A percentile compares a stretch with the other conserved stretches of the same genome.
Conservation (phyloP, 2,888 invertebrate genomes). For the Chymomyza amoena region DNA sequence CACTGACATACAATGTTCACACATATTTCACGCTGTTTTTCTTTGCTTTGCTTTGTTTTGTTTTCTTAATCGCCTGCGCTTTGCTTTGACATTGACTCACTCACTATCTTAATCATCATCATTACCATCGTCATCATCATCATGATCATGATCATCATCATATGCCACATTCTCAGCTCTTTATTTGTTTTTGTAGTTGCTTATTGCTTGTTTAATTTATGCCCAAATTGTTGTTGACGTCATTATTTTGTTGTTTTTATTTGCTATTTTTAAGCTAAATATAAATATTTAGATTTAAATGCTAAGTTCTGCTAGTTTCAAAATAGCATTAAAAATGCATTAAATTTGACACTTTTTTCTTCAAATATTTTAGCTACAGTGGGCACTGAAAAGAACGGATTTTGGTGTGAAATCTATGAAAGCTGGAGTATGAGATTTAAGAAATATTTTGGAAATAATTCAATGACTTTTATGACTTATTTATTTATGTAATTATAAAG, state of each 20-base stretch:
- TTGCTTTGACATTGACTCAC: not conserved
- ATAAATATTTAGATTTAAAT: not conserved
- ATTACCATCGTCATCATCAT: too few species aligned
- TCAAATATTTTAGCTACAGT: too few species aligned
- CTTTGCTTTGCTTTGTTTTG: not conserved
- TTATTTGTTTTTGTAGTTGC: constrained; percentile 25
- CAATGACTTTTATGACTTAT: too few species aligned
- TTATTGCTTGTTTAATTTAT: constrained; percentile 42
- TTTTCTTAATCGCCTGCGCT: constrained; percentile 1
- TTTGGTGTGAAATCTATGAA: too few species aligned
- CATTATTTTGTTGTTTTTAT: constrained; percentile 17
- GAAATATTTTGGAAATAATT: too few species aligned
- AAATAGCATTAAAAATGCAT: not conserved
- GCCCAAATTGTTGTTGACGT: constrained; percentile 50
- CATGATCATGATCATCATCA: not conserved
- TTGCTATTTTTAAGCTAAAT: not conserved
- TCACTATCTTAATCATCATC: not conserved
- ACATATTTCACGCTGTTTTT: constrained; percentile 2
- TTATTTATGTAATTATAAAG: too few species aligned
- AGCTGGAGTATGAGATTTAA: too few species aligned
- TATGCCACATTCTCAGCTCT: not conserved
- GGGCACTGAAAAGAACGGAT: too few species aligned
- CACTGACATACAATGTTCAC: not conserved
- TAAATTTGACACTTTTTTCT: not conserved
- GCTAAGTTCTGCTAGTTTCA: not conserved